These are phyloP conservation scores for Ormyrus thymus DNA, from an alignment of 2,888 invertebrate genomes.

Conservation along the genomic window DNA sequence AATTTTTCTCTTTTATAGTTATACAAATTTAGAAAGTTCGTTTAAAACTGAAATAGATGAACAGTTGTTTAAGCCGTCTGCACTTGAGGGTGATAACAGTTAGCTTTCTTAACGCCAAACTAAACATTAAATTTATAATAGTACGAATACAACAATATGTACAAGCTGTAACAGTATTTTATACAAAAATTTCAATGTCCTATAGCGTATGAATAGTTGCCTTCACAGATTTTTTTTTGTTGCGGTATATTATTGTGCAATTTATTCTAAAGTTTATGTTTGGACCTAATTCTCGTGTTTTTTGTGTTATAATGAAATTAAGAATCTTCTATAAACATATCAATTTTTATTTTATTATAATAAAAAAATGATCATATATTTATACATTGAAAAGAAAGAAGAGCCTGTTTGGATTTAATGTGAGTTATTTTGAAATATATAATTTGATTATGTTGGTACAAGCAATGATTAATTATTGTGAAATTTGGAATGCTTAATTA, in stretches of 20 bases:
- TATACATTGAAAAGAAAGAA: no score
- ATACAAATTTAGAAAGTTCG: slow-evolving; percentile 5
- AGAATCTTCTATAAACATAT: no score
- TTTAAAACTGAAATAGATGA: slow-evolving; percentile 16
- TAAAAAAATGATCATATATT: no score
- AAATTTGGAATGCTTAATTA: no score
- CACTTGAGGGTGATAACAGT: not conserved
- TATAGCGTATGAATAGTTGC: not conserved
- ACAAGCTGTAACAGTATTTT: slow-evolving; percentile 19
- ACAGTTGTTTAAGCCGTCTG: not conserved
- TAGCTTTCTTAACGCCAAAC: slow-evolving; percentile 26
- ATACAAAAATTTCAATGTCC: slow-evolving; percentile 5
- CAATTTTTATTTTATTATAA: no score
- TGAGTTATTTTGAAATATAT: no score
- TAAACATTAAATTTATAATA: not conserved
- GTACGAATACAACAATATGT: not conserved
- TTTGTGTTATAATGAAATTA: no score
- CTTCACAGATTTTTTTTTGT: not conserved
- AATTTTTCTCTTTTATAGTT: not conserved
- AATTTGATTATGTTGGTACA: no score
- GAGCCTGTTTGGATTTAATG: no score
- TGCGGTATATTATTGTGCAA: no score
- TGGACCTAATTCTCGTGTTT: no score
- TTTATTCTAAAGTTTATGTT: not conserved
- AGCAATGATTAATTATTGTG: no score